Conservation (phyloP, 2,113 vertebrate species). For the Periophthalmus modestus region DNA sequence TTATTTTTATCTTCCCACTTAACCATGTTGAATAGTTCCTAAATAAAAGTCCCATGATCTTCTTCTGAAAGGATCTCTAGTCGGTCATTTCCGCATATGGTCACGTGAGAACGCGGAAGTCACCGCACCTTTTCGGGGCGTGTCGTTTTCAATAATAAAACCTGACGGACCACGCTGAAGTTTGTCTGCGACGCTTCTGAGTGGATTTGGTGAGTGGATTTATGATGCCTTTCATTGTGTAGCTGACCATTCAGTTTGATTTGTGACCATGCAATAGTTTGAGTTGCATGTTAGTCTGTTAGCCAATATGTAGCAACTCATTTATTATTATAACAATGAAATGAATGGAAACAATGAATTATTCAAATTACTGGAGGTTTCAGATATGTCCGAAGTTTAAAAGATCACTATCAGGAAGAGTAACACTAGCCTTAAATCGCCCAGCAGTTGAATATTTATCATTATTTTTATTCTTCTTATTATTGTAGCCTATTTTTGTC, state of each 20-base stretch:
- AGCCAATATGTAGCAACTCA: background rate
- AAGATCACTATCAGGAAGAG: background rate
- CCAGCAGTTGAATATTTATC: background rate
- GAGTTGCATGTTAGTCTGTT: background rate
- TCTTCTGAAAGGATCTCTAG: background rate
- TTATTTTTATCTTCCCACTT: background rate
- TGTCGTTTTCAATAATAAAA: conserved; percentile 34
- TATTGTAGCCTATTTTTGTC: no score
- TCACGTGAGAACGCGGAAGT: background rate
- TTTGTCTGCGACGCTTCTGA: background rate
- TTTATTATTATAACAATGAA: background rate
- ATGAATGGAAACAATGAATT: background rate
- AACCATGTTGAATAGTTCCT: background rate
- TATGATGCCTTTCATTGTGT: background rate
- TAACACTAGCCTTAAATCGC: background rate
- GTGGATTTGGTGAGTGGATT: conserved; percentile 30
- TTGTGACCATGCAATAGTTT: background rate
- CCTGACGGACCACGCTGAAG: background rate
- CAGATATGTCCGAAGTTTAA: background rate
- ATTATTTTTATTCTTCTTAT: no score
- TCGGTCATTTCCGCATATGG: background rate
- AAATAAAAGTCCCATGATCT: background rate
- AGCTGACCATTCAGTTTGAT: background rate
- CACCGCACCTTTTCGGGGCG: conserved; percentile 26
- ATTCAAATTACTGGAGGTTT: background rate